Conservation (phyloP, 1,140 invertebrate genomes). For the Mya arenaria region DNA sequence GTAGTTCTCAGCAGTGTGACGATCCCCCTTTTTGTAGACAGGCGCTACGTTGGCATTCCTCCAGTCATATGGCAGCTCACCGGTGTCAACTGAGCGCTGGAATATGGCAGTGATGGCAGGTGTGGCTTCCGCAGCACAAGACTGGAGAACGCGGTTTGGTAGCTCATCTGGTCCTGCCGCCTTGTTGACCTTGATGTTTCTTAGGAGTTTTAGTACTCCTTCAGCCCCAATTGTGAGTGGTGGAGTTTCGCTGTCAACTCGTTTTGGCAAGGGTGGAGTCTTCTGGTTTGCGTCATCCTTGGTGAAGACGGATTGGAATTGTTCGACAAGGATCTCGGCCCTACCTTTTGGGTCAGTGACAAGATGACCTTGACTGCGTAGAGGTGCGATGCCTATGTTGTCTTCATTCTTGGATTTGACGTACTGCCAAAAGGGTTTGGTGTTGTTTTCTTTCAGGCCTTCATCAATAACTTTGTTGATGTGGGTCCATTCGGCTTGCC, state of each 20-base stretch:
- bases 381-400: not conserved
- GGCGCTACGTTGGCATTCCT: slow-evolving; percentile 1
- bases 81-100: not conserved
- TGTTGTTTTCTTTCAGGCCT: not conserved
- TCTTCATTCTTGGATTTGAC: slow-evolving; percentile 24
- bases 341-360: slow-evolving; percentile 5
- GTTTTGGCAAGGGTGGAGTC: not conserved
- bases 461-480: not conserved
- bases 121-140: not conserved
- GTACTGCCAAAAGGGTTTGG: not conserved
- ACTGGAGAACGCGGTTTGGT: slow-evolving; percentile 12
- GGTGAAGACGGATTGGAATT: slow-evolving; percentile 13
- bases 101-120: not conserved
- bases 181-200: not conserved
- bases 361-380: not conserved
- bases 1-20: slow-evolving; percentile 9
- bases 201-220: slow-evolving; percentile 13
- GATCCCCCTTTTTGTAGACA: slow-evolving; percentile 21
- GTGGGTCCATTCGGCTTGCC: not conserved
- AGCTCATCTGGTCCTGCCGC: slow-evolving; percentile 20
- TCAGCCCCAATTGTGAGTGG: not conserved
- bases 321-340: not conserved
- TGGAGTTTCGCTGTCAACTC: not conserved
- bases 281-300: not conserved
- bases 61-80: not conserved